Evolutionary conservation across 1,140 invertebrate species (phyloP).

Genomic region (Trinorchestia longiramus): DNA sequence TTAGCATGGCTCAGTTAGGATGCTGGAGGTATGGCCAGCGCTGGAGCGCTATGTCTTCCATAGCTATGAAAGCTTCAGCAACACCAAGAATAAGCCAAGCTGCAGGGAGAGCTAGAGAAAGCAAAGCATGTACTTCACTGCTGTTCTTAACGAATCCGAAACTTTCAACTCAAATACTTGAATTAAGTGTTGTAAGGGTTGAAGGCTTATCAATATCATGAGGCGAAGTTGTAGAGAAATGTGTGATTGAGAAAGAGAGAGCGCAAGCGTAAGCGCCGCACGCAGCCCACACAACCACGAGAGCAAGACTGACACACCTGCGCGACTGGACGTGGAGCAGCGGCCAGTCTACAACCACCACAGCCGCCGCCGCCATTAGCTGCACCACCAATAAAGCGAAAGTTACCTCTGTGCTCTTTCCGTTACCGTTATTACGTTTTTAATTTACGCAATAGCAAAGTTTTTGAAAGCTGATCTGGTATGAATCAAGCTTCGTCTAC

Average conservation of each 20-base stretch:
- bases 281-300: background rate
- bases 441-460: background rate
- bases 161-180: background rate
- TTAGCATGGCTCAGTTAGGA: background rate
- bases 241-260: slow-evolving; percentile 12
- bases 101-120: slow-evolving; percentile 27
- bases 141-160: background rate
- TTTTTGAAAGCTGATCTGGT: background rate
- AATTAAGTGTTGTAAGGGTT: background rate
- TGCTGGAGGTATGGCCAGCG: background rate
- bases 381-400: background rate
- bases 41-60: slow-evolving; percentile 39
- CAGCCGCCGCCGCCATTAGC: background rate
- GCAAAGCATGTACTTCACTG: background rate
- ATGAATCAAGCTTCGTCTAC: background rate
- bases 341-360: slow-evolving; percentile 25
- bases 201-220: background rate
- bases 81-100: slow-evolving; percentile 18
- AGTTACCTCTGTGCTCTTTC: background rate
- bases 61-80: slow-evolving; percentile 37
- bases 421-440: background rate
- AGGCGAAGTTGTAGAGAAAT: background rate
- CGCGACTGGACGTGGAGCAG: background rate
- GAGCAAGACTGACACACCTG: slow-evolving; percentile 23
- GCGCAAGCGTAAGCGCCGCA: background rate